These are phyloP conservation scores for Stenopsyche tienmushanensis DNA, from an alignment of 1,140 invertebrate species.

Conservation along the genomic window DNA sequence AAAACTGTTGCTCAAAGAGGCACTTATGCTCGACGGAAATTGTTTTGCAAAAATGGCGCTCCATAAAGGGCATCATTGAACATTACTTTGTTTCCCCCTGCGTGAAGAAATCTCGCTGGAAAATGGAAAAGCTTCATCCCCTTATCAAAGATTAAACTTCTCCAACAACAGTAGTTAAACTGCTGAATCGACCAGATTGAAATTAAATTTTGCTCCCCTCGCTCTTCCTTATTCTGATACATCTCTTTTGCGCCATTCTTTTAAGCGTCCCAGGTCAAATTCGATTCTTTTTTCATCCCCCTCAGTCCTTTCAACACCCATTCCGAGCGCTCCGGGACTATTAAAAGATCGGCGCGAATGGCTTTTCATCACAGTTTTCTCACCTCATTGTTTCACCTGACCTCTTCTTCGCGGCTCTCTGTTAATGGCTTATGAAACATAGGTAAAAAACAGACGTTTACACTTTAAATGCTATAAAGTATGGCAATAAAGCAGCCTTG, in stretches of 20 bases:
- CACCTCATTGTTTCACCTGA: conserved; percentile 1
- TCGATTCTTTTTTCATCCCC: too few species aligned
- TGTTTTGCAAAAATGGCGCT: too few species aligned
- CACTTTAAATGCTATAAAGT: conserved; percentile 22
- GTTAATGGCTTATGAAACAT: conserved; percentile 28
- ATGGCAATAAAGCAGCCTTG: conserved; percentile 3
- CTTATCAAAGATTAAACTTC: conserved; percentile 36
- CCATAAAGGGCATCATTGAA: background rate
- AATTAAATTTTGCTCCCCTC: conserved; percentile 34
- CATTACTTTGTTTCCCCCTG: background rate
- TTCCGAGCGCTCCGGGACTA: background rate
- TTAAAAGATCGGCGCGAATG: background rate
- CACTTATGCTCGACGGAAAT: too few species aligned
- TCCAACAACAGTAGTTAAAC: conserved; percentile 36
- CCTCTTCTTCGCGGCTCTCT: background rate
- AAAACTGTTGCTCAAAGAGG: too few species aligned
- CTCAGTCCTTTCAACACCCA: too few species aligned
- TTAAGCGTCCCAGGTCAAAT: too few species aligned
- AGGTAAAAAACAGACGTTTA: conserved; percentile 23
- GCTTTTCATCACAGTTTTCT: background rate
- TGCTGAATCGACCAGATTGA: conserved; percentile 35
- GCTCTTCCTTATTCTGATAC: too few species aligned
- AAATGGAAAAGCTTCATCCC: conserved; percentile 4
- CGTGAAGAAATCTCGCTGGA: background rate
- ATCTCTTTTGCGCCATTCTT: background rate